Evolutionary conservation across 2,888 invertebrate genomes (phyloP).

Genomic region (Gastracanthus pulcherrimus): DNA sequence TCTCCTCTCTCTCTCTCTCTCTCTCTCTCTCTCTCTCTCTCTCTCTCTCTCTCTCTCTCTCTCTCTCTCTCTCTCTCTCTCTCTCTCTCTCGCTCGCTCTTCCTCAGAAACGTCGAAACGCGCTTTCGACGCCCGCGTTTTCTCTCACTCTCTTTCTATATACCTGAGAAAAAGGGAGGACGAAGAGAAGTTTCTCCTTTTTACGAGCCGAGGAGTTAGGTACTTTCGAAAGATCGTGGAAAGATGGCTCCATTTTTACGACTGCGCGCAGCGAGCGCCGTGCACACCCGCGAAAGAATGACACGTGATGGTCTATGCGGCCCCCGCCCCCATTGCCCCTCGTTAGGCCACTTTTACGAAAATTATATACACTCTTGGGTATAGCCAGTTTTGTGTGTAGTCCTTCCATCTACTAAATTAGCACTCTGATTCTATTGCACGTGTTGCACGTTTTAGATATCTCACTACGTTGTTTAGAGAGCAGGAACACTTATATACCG

Average conservation of each 20-base stretch:
- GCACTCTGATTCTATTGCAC: neutral
- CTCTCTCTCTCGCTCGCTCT: neutral
- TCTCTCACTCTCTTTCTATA: slow-evolving; percentile 46
- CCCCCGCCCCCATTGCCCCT: neutral
- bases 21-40: slow-evolving; percentile 60
- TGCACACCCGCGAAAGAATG: too few relatives aligned
- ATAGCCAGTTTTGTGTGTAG: too few relatives aligned
- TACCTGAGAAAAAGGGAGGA: slow-evolving; percentile 10
- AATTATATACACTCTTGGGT: slow-evolving; percentile 8
- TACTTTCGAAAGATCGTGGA: slow-evolving; percentile 20
- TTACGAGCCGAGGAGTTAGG: slow-evolving; percentile 20
- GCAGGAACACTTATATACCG: neutral
- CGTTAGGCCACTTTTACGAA: slow-evolving; percentile 34
- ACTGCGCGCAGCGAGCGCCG: neutral
- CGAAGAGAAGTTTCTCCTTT: neutral
- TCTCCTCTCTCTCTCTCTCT: neutral
- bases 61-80: slow-evolving; percentile 55
- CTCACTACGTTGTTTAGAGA: neutral
- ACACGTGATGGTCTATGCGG: slow-evolving; percentile 28
- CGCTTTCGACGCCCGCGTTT: slow-evolving; percentile 70
- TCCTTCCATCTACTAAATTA: neutral
- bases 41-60: slow-evolving; percentile 17
- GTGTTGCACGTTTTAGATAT: neutral
- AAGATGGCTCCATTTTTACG: slow-evolving; percentile 27
- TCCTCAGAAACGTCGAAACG: slow-evolving; percentile 73